Percentiles rank a stretch among this genome's conserved stretches.
Conservation (phyloP, 2,888 invertebrate species). For the Cataglyphis cursor region DNA sequence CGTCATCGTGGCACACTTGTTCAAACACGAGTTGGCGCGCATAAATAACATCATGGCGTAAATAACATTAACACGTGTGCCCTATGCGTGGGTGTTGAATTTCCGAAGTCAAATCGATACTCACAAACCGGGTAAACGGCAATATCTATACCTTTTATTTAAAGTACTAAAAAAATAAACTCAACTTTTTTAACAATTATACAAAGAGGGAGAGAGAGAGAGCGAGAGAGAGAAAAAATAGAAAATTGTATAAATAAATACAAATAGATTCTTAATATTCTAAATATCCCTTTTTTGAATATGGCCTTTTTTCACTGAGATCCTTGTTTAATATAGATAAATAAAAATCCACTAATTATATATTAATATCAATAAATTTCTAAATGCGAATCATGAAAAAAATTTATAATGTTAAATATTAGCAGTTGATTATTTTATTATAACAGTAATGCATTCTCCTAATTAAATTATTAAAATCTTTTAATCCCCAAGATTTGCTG, state of each 20-base stretch:
- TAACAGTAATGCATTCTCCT: not conserved
- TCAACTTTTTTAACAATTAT: conserved; percentile 6
- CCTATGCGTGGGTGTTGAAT: conserved; percentile 51
- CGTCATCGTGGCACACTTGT: conserved; percentile 77
- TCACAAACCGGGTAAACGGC: conserved; percentile 1
- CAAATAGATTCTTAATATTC: not conserved
- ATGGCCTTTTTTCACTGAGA: not conserved
- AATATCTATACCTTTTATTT: conserved; percentile 4
- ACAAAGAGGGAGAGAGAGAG: not conserved
- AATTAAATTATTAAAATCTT: not conserved
- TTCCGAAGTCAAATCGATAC: conserved; percentile 55
- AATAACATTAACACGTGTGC: conserved; percentile 75
- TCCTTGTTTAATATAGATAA: not conserved
- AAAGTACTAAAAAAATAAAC: conserved; percentile 3
- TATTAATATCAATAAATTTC: not conserved
- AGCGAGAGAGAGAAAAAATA: not conserved
- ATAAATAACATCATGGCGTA: conserved; percentile 76
- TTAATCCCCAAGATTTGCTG: not conserved
- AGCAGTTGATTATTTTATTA: conserved; percentile 8
- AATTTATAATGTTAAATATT: conserved; percentile 18
- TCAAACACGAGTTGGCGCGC: conserved; percentile 73
- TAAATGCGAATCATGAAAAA: not conserved
- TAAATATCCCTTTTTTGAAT: not conserved
- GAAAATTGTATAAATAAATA: not conserved
- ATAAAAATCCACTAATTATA: conserved; percentile 8